These are phyloP conservation scores for Cacatua alba DNA, from an alignment of 2,113 vertebrate genomes.

Conservation along the genomic window DNA sequence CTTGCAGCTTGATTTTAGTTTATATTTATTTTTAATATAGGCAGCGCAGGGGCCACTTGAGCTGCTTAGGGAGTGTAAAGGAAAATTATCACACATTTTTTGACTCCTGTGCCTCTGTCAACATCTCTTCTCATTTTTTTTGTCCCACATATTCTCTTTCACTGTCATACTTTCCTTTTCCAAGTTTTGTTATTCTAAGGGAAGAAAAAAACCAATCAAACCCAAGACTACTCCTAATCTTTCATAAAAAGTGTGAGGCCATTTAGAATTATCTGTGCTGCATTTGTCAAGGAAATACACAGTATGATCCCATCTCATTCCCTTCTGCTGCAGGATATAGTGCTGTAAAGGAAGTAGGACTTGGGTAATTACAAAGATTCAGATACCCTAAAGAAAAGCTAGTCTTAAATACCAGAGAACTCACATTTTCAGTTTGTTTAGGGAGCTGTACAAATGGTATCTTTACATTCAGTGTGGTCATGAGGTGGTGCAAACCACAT, in stretches of 20 bases:
- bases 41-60: background rate
- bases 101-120: background rate
- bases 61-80: background rate
- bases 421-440: background rate
- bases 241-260: background rate
- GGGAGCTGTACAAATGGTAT: background rate
- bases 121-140: background rate
- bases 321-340: background rate
- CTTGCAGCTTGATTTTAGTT: background rate
- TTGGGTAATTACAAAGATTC: background rate
- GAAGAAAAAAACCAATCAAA: background rate
- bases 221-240: background rate
- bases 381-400: background rate
- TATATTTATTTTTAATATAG: background rate
- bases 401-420: background rate
- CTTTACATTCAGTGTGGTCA: background rate
- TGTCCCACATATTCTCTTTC: background rate
- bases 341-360: background rate
- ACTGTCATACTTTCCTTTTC: background rate
- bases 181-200: background rate
- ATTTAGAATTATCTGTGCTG: background rate
- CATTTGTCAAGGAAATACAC: background rate
- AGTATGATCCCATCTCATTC: background rate
- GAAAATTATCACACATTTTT: background rate
- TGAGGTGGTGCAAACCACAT: background rate